Conservation (phyloP, 2,888 invertebrate species). For the Rotaria macrura region DNA sequence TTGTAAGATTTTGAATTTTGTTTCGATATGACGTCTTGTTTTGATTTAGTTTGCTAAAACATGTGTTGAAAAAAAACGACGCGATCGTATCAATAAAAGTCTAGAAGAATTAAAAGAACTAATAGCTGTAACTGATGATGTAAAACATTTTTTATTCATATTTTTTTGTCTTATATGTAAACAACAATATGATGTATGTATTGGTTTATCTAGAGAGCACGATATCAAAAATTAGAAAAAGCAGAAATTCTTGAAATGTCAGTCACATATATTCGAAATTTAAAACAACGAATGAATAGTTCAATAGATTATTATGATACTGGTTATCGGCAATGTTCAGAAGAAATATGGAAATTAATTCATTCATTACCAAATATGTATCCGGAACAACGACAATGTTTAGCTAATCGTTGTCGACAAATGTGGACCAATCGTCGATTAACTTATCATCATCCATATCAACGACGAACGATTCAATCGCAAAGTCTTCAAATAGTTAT, state of each 20-base stretch:
- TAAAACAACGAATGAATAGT: slow-evolving; percentile 10
- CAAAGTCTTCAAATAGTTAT: not conserved
- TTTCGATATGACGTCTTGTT: not conserved
- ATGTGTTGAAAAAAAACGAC: slow-evolving; percentile 34
- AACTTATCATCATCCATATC: not conserved
- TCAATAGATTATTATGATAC: not conserved
- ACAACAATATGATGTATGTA: no score
- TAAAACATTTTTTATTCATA: no score
- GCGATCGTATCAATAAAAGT: slow-evolving; percentile 33
- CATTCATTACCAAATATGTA: not conserved
- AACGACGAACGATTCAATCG: not conserved
- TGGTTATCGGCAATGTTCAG: slow-evolving; percentile 15
- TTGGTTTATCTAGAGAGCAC: not conserved
- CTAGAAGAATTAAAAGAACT: slow-evolving; percentile 33
- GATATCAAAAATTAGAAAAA: slow-evolving; percentile 34
- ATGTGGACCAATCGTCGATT: not conserved
- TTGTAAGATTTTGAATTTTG: not conserved
- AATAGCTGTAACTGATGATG: slow-evolving; percentile 32
- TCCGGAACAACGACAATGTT: not conserved
- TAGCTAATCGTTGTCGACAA: slow-evolving; percentile 16
- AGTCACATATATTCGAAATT: slow-evolving; percentile 29
- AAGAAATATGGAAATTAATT: slow-evolving; percentile 19
- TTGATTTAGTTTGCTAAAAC: slow-evolving; percentile 32
- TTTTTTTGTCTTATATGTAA: no score
- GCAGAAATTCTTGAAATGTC: slow-evolving; percentile 34